Evolutionary conservation across 2,888 invertebrate species (phyloP), one percentile per base, ranked within the genome.

Genomic region (Halictus ligatus): DNA sequence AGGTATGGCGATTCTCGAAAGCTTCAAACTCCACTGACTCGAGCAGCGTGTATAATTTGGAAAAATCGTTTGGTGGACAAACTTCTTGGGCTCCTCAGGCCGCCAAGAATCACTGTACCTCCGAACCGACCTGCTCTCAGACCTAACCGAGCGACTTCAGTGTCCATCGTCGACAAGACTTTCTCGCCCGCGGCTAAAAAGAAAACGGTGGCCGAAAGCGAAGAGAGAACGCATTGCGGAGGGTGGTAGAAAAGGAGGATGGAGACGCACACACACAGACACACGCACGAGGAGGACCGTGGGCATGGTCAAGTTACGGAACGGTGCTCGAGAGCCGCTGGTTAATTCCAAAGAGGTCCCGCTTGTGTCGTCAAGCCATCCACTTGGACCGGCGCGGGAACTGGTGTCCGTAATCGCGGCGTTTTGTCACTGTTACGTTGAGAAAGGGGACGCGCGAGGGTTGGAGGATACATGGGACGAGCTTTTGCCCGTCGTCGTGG

Each of bases 261-360:
- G 25, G 25, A 25, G 1, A 60, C 60, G 13, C 50, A 6, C 21
- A 50, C 43, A 46, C 54, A 54, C 2, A 54, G 8, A 21, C 8
- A 21, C 54, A n/a, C 10, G 35, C 4, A 35, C 35, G 35, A 35
- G 3, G 10, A 21, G 10, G 54, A 54, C 10, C 18, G 21, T 10
- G 60, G 60, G 60, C 2, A 74, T 64, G 69, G 86, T 83, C 82
- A 72, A 76, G 40, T 35, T 64, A 81, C 71, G 77, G 74, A 92
- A 92, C 89, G 88, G 88, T 88, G 80, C 87, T 89, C 84, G 69
- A 84, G 67, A 67, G 83, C 84, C 72, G 88, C 85, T 91, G 92
- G 93, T 94, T 94, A 94, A 94, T 94, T 93, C 89, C 81, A 81
- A 91, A 92, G 88, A 92, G 92, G 92, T 94, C 93, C 92, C 93